These are phyloP conservation scores for Trissolcus brochymenae DNA, from an alignment of 2,888 invertebrate species.

Conservation along the genomic window DNA sequence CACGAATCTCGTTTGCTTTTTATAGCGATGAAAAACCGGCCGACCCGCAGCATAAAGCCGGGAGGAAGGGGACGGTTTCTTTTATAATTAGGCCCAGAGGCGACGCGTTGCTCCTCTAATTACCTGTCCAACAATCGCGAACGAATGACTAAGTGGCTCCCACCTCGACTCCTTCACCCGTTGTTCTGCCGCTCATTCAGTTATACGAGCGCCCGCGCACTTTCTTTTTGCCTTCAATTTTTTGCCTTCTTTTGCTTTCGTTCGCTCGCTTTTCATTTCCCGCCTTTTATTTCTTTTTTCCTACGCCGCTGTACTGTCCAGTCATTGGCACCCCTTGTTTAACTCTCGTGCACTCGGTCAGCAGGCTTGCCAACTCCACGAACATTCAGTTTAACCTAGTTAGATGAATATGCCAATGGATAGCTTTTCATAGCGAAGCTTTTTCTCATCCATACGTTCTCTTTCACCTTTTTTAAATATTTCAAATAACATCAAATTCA, in stretches of 20 bases:
- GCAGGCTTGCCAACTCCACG: constrained; percentile 23
- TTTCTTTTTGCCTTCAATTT: neutral
- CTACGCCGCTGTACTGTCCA: constrained; percentile 24
- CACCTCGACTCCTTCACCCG: constrained; percentile 59
- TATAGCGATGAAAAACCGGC: constrained; percentile 18
- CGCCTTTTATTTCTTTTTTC: neutral
- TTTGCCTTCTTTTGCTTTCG: constrained; percentile 1
- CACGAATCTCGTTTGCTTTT: constrained; percentile 35
- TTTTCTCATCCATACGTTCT: too few species aligned
- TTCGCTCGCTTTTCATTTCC: constrained; percentile 8
- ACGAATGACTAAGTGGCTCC: constrained; percentile 71
- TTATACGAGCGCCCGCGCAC: constrained; percentile 57
- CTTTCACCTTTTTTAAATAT: too few species aligned
- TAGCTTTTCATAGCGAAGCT: too few species aligned
- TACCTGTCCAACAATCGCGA: constrained; percentile 74
- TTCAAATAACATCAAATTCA: too few species aligned
- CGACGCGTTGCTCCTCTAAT: constrained; percentile 74
- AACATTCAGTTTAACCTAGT: constrained; percentile 23
- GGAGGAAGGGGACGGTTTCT: constrained; percentile 51
- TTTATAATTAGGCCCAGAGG: constrained; percentile 75
- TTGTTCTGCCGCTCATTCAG: constrained; percentile 68
- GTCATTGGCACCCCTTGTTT: constrained; percentile 38
- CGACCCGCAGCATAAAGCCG: neutral
- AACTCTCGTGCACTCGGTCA: constrained; percentile 24
- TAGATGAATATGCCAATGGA: neutral